These are phyloP conservation scores for Leptinotarsa lineolata DNA, from an alignment of 1,140 invertebrate species.

Conservation along the genomic window DNA sequence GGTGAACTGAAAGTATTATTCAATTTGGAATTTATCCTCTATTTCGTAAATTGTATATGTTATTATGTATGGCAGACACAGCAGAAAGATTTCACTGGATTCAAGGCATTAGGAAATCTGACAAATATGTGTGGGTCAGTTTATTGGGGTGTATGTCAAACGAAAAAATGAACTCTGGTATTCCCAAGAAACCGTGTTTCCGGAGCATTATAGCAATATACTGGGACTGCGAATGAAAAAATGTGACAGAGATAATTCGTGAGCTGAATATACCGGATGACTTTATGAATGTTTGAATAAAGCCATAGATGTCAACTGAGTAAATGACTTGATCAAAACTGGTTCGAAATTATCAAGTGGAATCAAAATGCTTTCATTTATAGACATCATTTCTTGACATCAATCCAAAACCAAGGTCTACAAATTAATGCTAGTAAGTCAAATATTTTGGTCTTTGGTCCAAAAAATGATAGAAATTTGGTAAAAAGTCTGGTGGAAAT, in stretches of 20 bases:
- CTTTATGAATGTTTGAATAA: not conserved
- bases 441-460: too few relatives aligned
- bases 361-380: not conserved
- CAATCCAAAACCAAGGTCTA: too few relatives aligned
- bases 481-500: too few relatives aligned
- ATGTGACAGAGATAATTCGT: not conserved
- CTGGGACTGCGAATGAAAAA: not conserved
- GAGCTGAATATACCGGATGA: not conserved
- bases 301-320: not conserved
- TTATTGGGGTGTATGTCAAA: slow-evolving; percentile 2
- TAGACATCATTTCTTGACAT: too few relatives aligned
- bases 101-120: slow-evolving; percentile 2
- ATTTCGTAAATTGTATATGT: not conserved
- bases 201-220: not conserved
- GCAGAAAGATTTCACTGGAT: not conserved
- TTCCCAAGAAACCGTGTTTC: not conserved
- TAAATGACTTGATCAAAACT: not conserved
- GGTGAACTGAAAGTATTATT: too few relatives aligned
- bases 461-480: too few relatives aligned
- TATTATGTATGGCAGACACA: slow-evolving; percentile 1
- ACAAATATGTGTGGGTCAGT: not conserved
- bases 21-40: too few relatives aligned
- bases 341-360: not conserved
- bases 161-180: not conserved
- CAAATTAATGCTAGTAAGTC: too few relatives aligned